Percentiles rank a stretch among this genome's conserved stretches.
phyloP scores from a whole-genome alignment of 2,113 vertebrate species.

The Passer domesticus region DNA sequence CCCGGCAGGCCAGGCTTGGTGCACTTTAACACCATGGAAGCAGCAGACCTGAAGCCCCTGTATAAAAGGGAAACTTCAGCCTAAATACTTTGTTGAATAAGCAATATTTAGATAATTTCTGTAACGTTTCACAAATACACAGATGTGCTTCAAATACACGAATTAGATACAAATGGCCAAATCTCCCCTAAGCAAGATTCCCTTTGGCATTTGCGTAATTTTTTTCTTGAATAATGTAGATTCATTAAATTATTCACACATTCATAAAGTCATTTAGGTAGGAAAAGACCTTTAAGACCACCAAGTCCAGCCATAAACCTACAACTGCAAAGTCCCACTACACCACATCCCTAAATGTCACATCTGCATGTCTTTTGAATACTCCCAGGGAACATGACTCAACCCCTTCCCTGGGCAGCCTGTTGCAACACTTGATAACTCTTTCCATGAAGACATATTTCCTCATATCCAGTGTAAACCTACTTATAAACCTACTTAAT shows the following conservation, averaged over 20 bases:
- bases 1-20: background rate
- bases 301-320: background rate
- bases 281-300: background rate
- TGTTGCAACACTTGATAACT: background rate
- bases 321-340: background rate
- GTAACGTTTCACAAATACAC: background rate
- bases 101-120: background rate
- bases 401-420: background rate
- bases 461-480: background rate
- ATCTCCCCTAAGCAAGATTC: background rate
- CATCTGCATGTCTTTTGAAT: background rate
- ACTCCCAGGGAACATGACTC: background rate
- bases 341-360: background rate
- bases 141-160: background rate
- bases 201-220: background rate
- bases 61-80: background rate
- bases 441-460: background rate
- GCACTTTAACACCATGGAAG: background rate
- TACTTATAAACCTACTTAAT: background rate
- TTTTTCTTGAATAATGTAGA: background rate
- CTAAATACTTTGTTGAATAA: background rate
- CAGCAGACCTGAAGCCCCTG: background rate
- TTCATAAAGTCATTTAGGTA: background rate
- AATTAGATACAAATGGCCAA: background rate
- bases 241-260: background rate